phyloP scores from a whole-genome alignment of 2,113 vertebrate species.

The Amblyornis subalaris region DNA sequence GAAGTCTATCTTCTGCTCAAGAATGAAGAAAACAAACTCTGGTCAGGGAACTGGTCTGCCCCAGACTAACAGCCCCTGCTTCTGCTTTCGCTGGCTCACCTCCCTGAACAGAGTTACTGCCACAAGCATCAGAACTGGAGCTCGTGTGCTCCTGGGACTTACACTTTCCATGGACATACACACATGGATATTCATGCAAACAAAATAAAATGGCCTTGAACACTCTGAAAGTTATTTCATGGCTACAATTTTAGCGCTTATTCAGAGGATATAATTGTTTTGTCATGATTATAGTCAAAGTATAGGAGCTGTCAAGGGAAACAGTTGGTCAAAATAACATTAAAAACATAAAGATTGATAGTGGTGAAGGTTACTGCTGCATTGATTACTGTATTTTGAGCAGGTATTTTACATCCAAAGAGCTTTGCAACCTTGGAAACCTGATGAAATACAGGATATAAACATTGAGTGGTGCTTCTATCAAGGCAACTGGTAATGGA shows the following conservation, averaged over 20 bases:
- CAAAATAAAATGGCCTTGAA: neutral
- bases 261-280: neutral
- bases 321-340: neutral
- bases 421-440: neutral
- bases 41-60: neutral
- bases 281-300: neutral
- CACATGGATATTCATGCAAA: neutral
- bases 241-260: neutral
- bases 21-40: neutral
- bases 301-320: neutral
- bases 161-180: neutral
- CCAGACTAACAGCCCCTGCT: neutral
- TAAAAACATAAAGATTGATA: neutral
- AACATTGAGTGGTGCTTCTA: neutral
- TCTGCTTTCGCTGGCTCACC: neutral
- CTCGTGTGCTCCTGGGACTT: fast-evolving
- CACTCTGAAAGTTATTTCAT: neutral
- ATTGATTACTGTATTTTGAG: constrained; percentile 10
- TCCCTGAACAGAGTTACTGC: neutral
- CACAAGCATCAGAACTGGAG: neutral
- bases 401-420: neutral
- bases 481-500: neutral
- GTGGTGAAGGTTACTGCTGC: neutral
- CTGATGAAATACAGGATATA: constrained; percentile 7
- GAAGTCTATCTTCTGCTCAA: neutral